phyloP scores from a whole-genome alignment of 2,888 invertebrate species.

The Eilema griseolum region DNA sequence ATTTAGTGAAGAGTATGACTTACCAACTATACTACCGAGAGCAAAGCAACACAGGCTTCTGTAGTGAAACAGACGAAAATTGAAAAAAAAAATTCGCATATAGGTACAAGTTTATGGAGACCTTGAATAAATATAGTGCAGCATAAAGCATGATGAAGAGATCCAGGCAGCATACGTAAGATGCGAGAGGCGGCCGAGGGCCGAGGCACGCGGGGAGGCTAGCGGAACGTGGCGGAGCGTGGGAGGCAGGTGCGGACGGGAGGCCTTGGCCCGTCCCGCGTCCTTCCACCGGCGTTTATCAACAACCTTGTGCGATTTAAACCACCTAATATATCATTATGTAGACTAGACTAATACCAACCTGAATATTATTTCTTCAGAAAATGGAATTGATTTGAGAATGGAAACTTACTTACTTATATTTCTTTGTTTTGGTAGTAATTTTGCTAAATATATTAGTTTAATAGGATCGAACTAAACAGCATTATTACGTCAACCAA shows the following conservation, averaged over 20 bases:
- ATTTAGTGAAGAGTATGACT: slow-evolving; percentile 48
- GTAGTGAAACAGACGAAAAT: slow-evolving; percentile 23
- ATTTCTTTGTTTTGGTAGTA: not conserved
- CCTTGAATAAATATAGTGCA: slow-evolving; percentile 24
- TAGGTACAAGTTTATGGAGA: slow-evolving; percentile 8
- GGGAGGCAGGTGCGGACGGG: slow-evolving; percentile 66
- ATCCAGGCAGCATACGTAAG: slow-evolving; percentile 30
- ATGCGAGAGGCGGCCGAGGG: slow-evolving; percentile 29
- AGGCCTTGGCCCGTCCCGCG: slow-evolving; percentile 75
- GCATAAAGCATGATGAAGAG: slow-evolving; percentile 16
- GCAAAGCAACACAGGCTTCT: not conserved
- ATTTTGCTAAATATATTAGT: slow-evolving; percentile 16
- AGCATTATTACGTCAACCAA: slow-evolving; percentile 24
- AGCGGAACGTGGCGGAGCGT: slow-evolving; percentile 45
- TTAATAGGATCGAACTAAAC: slow-evolving; percentile 24
- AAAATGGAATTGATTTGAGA: too few species aligned
- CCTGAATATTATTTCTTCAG: slow-evolving; percentile 10
- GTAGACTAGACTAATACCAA: slow-evolving; percentile 27
- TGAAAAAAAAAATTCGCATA: slow-evolving; percentile 23
- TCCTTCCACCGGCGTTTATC: slow-evolving; percentile 73
- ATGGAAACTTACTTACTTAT: not conserved
- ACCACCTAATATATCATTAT: slow-evolving; percentile 44
- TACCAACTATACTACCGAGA: slow-evolving; percentile 55
- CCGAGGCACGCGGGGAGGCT: slow-evolving; percentile 39
- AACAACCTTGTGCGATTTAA: slow-evolving; percentile 72